phyloP scores from a whole-genome alignment of 2,888 invertebrate species.

The Drosophila picticornis region DNA sequence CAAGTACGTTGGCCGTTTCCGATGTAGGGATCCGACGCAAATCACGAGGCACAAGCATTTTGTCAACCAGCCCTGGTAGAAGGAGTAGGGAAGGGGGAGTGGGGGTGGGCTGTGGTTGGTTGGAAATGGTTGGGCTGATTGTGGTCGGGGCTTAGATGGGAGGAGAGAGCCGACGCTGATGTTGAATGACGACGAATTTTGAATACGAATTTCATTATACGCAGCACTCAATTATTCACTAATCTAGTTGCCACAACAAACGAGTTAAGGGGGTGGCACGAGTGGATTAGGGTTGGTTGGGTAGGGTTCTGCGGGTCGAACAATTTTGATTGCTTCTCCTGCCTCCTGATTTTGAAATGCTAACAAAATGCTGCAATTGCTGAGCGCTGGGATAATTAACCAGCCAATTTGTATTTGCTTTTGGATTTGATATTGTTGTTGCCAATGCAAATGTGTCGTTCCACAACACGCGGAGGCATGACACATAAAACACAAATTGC shows the following conservation, averaged over 20 bases:
- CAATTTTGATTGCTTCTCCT: conserved; percentile 35
- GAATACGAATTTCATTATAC: conserved; percentile 81
- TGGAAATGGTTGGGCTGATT: background rate
- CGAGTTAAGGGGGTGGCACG: background rate
- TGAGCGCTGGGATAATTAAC: conserved; percentile 55
- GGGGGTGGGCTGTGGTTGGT: background rate
- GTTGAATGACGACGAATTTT: conserved; percentile 79
- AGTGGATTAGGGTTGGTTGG: background rate
- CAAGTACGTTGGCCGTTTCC: conserved; percentile 32
- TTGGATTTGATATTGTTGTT: conserved; percentile 11
- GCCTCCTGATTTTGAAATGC: conserved; percentile 45
- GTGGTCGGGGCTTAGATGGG: conserved; percentile 5
- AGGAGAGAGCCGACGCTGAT: conserved; percentile 37
- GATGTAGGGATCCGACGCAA: conserved; percentile 35
- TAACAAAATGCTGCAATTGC: conserved; percentile 73
- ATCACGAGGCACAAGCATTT: conserved; percentile 62
- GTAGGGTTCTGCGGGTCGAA: background rate
- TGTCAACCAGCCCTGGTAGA: conserved; percentile 29
- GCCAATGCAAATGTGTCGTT: conserved; percentile 32
- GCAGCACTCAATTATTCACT: conserved; percentile 79
- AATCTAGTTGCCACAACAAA: conserved; percentile 61
- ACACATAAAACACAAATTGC: conserved; percentile 44
- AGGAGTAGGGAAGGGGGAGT: too few species aligned
- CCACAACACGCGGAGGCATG: conserved; percentile 19
- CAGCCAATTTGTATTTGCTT: conserved; percentile 38